Base-by-base conservation (phyloP, 2,113 vertebrate genomes). In the Entosphenus tridentatus region DNA sequence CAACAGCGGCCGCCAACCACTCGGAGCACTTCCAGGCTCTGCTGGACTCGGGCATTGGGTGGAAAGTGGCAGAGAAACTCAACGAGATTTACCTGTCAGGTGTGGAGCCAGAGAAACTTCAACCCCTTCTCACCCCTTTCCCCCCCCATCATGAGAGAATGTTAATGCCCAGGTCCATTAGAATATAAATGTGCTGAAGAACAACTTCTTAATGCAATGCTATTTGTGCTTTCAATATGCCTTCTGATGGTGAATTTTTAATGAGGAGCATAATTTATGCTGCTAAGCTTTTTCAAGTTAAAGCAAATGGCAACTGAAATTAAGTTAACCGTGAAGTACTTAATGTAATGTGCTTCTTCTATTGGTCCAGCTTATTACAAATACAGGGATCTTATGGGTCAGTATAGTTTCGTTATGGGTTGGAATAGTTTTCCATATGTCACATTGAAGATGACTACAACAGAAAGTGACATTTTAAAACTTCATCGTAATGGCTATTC, bases 21-120 rank as follows among this genome's bases (percentile, higher is more conserved):
- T 93, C 93, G 68, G 89, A 96, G 77, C 86, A 95, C 78, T 90
- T 90, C 81, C 83, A 86, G 78, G 84, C 88, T 74, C 78, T 96
- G 75, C 80, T 96, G 80, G 88, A 92, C 74, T 87, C 89, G 76
- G 92, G 90, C 78, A 82, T 96, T 83, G 85, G 87, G 76, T 86
- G 89, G 81, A 87, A 87, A 77, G 88, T 98, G 76, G 90, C 92
- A 71, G 90, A 96, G 84, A 96, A 96, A 81, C 84, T 98, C 76
- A 89, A 98, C 74, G 88, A 95, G 81, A 91, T 98, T 81, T 96
- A 95, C 78, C 79, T 91, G 80, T 87, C 89, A 87, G 93, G 93
- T 98, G 80, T 12, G 39, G 39, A 39, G 39, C 39, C 39, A 39
- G 39, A 39, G 39, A 39, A 39, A 39, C 39, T 9, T 57, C 58